Evolutionary conservation across 2,888 invertebrate species (phyloP).

Genomic region (Baccha elongata): DNA sequence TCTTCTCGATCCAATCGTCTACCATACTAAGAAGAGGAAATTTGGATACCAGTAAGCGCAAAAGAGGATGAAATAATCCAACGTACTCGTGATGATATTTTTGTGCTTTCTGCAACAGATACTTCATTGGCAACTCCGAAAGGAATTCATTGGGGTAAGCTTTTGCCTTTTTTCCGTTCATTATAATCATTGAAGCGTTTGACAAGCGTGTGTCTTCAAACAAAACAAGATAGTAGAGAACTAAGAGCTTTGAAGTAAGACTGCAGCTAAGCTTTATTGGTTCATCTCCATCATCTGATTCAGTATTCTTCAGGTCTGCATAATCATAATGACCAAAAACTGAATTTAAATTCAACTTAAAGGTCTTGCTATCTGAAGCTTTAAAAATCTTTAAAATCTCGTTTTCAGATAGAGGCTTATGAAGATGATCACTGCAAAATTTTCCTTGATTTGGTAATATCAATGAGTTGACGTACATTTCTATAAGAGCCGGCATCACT

Average conservation of each 20-base stretch:
- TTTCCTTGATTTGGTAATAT: conserved; percentile 85
- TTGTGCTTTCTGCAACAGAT: conserved; percentile 95
- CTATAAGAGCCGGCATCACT: conserved; percentile 94
- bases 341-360: conserved; percentile 31
- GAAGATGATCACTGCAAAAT: conserved; percentile 88
- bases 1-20: conserved; percentile 94
- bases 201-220: conserved; percentile 95
- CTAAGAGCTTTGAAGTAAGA: conserved; percentile 92
- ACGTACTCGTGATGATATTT: conserved; percentile 95
- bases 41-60: conserved; percentile 94
- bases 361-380: conserved; percentile 84
- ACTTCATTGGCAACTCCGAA: conserved; percentile 95
- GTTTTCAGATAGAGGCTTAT: conserved; percentile 94
- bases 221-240: conserved; percentile 94
- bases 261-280: conserved; percentile 82
- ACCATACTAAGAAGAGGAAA: conserved; percentile 97
- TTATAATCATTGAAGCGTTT: conserved; percentile 86
- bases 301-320: conserved; percentile 84
- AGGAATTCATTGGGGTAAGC: conserved; percentile 94
- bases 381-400: conserved; percentile 94
- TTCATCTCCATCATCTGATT: conserved; percentile 84
- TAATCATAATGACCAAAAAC: conserved; percentile 77
- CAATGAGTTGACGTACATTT: conserved; percentile 97
- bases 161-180: conserved; percentile 89
- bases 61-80: conserved; percentile 93